These are phyloP conservation scores for Verasper variegatus DNA, from an alignment of 2,113 vertebrate species.

Conservation along the genomic window DNA sequence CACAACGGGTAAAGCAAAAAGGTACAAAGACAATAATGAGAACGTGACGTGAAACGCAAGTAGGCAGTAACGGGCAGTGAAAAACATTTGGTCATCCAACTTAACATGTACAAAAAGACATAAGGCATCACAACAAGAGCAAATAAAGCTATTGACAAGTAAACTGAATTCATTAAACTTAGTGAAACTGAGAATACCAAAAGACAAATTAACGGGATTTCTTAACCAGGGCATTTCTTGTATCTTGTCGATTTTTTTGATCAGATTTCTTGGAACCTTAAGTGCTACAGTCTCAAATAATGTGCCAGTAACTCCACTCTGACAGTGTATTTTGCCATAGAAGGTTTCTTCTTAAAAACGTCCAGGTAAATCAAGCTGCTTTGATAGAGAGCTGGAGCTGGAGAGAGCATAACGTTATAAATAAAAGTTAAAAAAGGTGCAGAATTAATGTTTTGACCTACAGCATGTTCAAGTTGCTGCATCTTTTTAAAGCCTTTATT, in stretches of 20 bases:
- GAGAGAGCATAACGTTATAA: slow-evolving; percentile 4
- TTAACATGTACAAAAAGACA: slow-evolving; percentile 50
- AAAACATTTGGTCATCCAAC: slow-evolving; percentile 60
- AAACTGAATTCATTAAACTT: slow-evolving; percentile 25
- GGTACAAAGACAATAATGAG: slow-evolving; percentile 34
- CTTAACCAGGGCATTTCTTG: slow-evolving; percentile 19
- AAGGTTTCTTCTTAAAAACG: not conserved
- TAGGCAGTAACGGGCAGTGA: slow-evolving; percentile 34
- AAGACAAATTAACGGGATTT: slow-evolving; percentile 16
- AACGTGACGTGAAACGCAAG: slow-evolving; percentile 35
- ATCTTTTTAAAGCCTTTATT: slow-evolving; percentile 12
- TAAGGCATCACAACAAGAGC: slow-evolving; percentile 35
- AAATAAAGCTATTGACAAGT: slow-evolving; percentile 43
- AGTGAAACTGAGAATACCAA: slow-evolving; percentile 27
- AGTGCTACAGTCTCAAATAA: slow-evolving; percentile 15
- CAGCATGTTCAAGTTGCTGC: slow-evolving; percentile 9
- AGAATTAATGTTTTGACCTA: slow-evolving; percentile 11
- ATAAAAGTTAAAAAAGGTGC: slow-evolving; percentile 1
- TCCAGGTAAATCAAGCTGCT: slow-evolving; percentile 1
- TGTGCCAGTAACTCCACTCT: slow-evolving; percentile 19
- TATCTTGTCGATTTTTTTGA: not conserved
- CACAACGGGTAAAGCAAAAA: slow-evolving; percentile 40
- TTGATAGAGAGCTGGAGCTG: not conserved
- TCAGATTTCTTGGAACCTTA: slow-evolving; percentile 26
- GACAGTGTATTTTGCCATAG: not conserved